These are phyloP conservation scores for Lepidonotus clava DNA, from an alignment of 2,888 invertebrate genomes.

Conservation along the genomic window DNA sequence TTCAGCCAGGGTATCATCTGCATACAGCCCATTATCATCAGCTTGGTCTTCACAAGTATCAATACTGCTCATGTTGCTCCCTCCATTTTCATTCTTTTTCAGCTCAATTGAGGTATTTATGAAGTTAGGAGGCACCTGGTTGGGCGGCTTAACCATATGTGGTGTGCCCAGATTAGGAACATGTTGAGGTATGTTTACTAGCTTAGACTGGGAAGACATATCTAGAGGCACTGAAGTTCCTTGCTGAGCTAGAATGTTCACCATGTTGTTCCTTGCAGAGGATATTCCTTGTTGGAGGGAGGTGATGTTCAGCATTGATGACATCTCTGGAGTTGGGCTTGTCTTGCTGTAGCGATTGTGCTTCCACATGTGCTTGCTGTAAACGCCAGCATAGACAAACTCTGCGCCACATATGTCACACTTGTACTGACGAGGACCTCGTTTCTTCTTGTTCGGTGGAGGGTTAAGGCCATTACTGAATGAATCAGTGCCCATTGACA, in stretches of 20 bases:
- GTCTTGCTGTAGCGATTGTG: constrained; percentile 47
- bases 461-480: background rate
- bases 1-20: constrained; percentile 34
- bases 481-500: background rate
- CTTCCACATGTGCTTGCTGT: constrained; percentile 48
- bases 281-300: constrained; percentile 18
- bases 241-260: background rate
- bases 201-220: constrained; percentile 40
- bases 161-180: background rate
- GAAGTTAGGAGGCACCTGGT: background rate
- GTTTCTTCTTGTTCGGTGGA: constrained; percentile 36
- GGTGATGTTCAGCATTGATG: constrained; percentile 4
- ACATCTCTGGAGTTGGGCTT: constrained; percentile 26
- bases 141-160: background rate
- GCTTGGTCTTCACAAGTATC: background rate
- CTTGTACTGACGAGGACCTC: constrained; percentile 49
- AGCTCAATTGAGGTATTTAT: constrained; percentile 43
- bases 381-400: constrained; percentile 49
- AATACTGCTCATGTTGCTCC: background rate
- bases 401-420: constrained; percentile 46
- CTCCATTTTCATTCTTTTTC: constrained; percentile 32
- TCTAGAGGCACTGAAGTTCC: background rate
- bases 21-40: background rate
- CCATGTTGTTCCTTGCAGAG: background rate
- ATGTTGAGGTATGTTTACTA: constrained; percentile 45